Evolutionary conservation across 2,888 invertebrate genomes (phyloP).

Genomic region (Erebia ligea): DNA sequence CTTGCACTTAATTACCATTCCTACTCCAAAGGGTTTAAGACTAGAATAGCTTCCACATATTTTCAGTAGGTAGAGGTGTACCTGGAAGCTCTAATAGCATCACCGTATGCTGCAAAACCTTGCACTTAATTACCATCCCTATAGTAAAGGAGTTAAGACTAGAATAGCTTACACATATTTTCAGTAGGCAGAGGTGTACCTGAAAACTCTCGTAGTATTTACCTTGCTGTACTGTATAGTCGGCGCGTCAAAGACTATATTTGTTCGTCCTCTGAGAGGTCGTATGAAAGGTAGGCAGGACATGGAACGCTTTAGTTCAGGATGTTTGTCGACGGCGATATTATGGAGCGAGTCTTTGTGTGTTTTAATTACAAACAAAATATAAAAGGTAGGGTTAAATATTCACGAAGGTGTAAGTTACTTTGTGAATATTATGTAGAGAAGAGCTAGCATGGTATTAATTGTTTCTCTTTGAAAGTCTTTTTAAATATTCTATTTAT

Average conservation of each 20-base stretch:
- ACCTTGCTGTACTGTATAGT: conserved; percentile 30
- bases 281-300: conserved; percentile 29
- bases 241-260: conserved; percentile 30
- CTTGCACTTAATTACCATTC: conserved; percentile 13
- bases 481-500: no score
- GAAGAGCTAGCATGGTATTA: neutral
- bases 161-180: neutral
- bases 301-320: conserved; percentile 5
- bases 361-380: conserved; percentile 6
- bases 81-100: neutral
- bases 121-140: conserved; percentile 15
- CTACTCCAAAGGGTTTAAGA: neutral
- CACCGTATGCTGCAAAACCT: neutral
- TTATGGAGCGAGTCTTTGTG: conserved; percentile 4
- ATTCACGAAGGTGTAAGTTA: conserved; percentile 1
- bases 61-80: neutral
- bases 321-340: neutral
- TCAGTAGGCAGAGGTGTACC: neutral
- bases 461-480: neutral
- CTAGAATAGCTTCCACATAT: neutral
- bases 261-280: conserved; percentile 30
- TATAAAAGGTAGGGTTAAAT: conserved; percentile 6
- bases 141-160: neutral
- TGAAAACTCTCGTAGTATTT: conserved; percentile 32
- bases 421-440: neutral